Percentiles rank a stretch among this genome's conserved stretches.
phyloP scores from a whole-genome alignment of 2,888 invertebrate species.

The Eurois occulta region DNA sequence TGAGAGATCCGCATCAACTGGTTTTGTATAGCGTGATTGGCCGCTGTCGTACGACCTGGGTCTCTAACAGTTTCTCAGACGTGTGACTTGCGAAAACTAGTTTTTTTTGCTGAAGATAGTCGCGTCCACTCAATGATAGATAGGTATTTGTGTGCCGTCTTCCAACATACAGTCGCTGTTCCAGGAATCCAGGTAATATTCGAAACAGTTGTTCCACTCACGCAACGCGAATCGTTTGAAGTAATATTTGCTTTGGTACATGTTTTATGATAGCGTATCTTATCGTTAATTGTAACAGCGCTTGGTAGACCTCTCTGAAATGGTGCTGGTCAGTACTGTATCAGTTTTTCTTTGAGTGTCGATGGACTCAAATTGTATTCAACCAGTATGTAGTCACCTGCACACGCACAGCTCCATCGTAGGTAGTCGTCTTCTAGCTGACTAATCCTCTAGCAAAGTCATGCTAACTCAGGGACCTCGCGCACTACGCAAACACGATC shows the following conservation, averaged over 20 bases:
- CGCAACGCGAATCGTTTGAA: not conserved
- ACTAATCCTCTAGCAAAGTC: not conserved
- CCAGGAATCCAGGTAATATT: not conserved
- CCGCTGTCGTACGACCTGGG: not conserved
- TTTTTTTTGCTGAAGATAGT: not conserved
- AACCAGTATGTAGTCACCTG: not conserved
- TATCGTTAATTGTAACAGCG: slow-evolving; percentile 24
- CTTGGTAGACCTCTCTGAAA: not conserved
- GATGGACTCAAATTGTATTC: not conserved
- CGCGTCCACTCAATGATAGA: not conserved
- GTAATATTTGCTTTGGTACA: slow-evolving; percentile 22
- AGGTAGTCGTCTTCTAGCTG: not conserved
- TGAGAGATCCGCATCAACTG: no score
- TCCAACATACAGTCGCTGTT: not conserved
- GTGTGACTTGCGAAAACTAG: not conserved
- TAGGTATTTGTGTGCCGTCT: not conserved
- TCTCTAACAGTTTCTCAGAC: not conserved
- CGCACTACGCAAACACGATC: not conserved
- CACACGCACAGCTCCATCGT: not conserved
- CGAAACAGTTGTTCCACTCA: slow-evolving; percentile 2
- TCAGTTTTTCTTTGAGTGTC: not conserved
- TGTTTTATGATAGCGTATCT: slow-evolving; percentile 38
- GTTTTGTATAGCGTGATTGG: no score
- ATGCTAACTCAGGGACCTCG: not conserved
- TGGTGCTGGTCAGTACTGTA: not conserved